These are phyloP conservation scores for Diabrotica undecimpunctata DNA, from an alignment of 1,140 invertebrate species.

Conservation along the genomic window DNA sequence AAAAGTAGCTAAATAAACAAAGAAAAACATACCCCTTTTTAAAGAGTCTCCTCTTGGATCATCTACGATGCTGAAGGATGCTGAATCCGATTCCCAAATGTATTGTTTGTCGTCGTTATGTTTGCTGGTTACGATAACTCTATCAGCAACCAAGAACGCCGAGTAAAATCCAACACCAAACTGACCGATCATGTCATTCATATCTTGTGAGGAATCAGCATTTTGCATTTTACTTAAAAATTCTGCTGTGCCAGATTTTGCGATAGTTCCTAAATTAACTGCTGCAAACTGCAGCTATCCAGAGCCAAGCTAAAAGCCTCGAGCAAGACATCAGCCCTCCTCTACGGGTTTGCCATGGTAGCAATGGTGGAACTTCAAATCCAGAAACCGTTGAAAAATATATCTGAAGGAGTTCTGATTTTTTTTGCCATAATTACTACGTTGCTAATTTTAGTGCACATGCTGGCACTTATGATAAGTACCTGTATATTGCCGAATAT, in stretches of 20 bases:
- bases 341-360: slow-evolving; percentile 97
- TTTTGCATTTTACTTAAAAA: slow-evolving; percentile 94
- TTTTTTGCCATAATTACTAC: slow-evolving; percentile 94
- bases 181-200: slow-evolving; percentile 88
- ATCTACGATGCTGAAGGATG: slow-evolving; percentile 80
- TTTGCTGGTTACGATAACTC: slow-evolving; percentile 88
- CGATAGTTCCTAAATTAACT: slow-evolving; percentile 97
- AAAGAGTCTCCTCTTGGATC: slow-evolving; percentile 79
- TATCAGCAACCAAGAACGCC: slow-evolving; percentile 89
- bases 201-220: slow-evolving; percentile 56
- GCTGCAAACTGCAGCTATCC: no score
- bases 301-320: slow-evolving; percentile 94
- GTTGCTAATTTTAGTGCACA: slow-evolving; percentile 92
- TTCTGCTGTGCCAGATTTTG: slow-evolving; percentile 98
- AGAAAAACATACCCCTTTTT: slow-evolving; percentile 33
- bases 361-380: slow-evolving; percentile 67
- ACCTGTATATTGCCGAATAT: slow-evolving; percentile 96
- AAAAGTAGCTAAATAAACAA: no score
- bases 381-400: slow-evolving; percentile 19
- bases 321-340: slow-evolving; percentile 91
- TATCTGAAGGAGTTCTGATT: slow-evolving; percentile 77
- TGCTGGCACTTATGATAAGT: slow-evolving; percentile 97
- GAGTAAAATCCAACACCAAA: slow-evolving; percentile 99
- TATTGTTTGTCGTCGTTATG: slow-evolving; percentile 94
- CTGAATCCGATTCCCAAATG: slow-evolving; percentile 97